These are phyloP conservation scores for Drosophila anceps DNA, from an alignment of 2,888 invertebrate species.

Conservation along the genomic window DNA sequence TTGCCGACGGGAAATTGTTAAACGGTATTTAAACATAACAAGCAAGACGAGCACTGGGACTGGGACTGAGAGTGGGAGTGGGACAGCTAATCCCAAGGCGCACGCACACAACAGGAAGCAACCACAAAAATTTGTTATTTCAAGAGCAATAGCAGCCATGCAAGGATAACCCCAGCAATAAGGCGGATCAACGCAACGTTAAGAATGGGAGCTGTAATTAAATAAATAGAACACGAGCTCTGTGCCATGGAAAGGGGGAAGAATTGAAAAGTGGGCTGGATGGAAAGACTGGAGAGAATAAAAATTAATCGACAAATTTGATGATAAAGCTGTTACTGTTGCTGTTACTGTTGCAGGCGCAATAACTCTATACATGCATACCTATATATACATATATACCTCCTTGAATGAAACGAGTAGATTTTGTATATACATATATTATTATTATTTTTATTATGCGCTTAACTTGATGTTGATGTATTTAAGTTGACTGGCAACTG, in stretches of 20 bases:
- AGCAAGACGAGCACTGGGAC: conserved; percentile 34
- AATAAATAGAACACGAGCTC: conserved; percentile 55
- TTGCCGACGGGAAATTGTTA: conserved; percentile 80
- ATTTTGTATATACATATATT: neutral
- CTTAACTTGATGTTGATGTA: neutral
- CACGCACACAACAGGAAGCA: conserved; percentile 76
- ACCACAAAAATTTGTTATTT: conserved; percentile 78
- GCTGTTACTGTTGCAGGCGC: conserved; percentile 1
- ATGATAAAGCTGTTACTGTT: conserved; percentile 12
- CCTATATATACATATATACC: neutral
- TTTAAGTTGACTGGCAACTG: conserved; percentile 18
- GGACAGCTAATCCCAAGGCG: conserved; percentile 68
- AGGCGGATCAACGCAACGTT: conserved; percentile 47
- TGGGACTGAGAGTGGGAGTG: conserved; percentile 12
- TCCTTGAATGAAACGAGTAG: neutral
- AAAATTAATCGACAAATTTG: conserved; percentile 18
- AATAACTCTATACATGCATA: neutral
- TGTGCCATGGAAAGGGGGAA: neutral
- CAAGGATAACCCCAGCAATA: conserved; percentile 57
- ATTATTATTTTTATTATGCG: neutral
- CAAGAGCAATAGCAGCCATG: conserved; percentile 61
- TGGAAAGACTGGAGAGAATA: neutral
- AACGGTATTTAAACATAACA: conserved; percentile 81
- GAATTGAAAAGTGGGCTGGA: neutral
- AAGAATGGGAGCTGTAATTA: conserved; percentile 58